These are phyloP conservation scores for Pyxicephalus adspersus DNA, from an alignment of 2,113 vertebrate species.

Conservation along the genomic window DNA sequence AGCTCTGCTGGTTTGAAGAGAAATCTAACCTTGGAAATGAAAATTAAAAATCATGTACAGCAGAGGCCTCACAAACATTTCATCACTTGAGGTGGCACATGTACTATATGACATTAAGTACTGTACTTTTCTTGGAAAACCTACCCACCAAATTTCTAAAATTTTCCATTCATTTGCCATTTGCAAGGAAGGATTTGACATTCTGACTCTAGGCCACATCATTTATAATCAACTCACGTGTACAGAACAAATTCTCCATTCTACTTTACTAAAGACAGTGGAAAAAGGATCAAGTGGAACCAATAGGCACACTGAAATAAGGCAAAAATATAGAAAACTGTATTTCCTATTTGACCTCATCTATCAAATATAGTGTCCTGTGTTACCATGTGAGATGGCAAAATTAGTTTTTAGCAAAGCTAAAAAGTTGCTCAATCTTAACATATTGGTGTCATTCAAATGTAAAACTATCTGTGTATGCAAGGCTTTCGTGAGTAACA, in stretches of 20 bases:
- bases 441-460: too few species aligned
- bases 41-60: not conserved
- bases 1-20: not conserved
- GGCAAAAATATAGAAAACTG: too few species aligned
- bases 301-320: too few species aligned
- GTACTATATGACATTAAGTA: not conserved
- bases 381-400: too few species aligned
- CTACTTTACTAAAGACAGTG: too few species aligned
- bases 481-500: too few species aligned
- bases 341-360: too few species aligned
- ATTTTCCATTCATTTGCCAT: slow-evolving; percentile 24
- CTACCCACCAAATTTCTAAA: slow-evolving; percentile 24
- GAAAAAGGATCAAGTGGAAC: too few species aligned
- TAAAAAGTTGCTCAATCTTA: too few species aligned
- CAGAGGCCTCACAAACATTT: slow-evolving; percentile 8
- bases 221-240: not conserved
- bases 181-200: not conserved
- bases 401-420: too few species aligned
- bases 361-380: too few species aligned
- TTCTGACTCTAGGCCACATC: not conserved
- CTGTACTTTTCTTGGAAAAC: slow-evolving; percentile 5
- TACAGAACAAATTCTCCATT: not conserved
- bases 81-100: not conserved
- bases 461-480: too few species aligned
- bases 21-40: not conserved